Conservation (phyloP, 1,140 invertebrate genomes). For the Megathymus violae region DNA sequence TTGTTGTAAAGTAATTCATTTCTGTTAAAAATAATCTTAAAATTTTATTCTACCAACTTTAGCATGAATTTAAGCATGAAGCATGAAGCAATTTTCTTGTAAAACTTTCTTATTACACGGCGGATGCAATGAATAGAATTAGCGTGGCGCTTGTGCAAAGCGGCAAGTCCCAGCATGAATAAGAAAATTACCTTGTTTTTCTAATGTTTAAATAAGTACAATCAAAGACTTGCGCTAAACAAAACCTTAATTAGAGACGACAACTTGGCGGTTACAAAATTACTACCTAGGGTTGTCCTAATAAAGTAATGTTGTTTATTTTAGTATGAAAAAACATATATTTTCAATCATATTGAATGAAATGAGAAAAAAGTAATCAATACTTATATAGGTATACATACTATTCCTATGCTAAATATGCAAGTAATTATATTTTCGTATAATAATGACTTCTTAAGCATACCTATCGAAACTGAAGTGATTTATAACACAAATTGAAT, state of each 20-base stretch:
- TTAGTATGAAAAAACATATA: no score
- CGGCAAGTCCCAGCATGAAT: constrained; percentile 29
- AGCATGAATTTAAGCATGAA: constrained; percentile 17
- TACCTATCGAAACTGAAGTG: no score
- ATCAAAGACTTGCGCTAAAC: constrained; percentile 54
- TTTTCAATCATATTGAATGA: no score
- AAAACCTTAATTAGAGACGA: constrained; percentile 63
- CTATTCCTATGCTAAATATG: no score
- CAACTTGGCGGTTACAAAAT: constrained; percentile 40
- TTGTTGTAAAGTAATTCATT: neutral
- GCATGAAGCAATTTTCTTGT: constrained; percentile 32
- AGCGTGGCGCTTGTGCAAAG: constrained; percentile 26
- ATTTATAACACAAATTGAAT: no score
- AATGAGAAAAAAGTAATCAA: no score
- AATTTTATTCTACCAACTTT: neutral
- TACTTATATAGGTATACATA: no score
- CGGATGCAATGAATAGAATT: constrained; percentile 35
- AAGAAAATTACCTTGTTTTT: constrained; percentile 53
- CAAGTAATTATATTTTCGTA: no score
- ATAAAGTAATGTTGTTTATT: no score
- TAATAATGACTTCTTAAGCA: no score
- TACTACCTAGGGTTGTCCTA: constrained; percentile 19
- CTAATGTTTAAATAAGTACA: constrained; percentile 53
- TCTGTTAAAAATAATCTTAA: constrained; percentile 3
- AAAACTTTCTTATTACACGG: constrained; percentile 36